Percentiles rank a stretch among this genome's conserved stretches.
These are phyloP conservation scores for Drosophila kuntzei DNA, from an alignment of 2,888 invertebrate genomes.

Conservation along the genomic window DNA sequence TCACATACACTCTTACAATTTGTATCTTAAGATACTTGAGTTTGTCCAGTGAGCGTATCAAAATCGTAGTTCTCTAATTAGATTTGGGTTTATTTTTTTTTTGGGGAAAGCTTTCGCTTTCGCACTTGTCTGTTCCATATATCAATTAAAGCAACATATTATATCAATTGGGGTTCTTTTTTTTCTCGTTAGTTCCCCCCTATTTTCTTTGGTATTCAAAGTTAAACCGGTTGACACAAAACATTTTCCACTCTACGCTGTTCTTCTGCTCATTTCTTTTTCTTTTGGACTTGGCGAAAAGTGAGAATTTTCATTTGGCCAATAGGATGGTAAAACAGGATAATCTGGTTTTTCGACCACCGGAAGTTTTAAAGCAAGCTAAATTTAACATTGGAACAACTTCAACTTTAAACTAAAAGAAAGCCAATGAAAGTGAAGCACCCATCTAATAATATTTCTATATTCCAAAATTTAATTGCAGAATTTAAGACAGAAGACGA, in stretches of 20 bases:
- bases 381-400: neutral
- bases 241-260: conserved; percentile 43
- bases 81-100: conserved; percentile 27
- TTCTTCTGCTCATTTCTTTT: conserved; percentile 42
- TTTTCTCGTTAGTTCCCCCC: neutral
- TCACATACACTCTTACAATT: conserved; percentile 52
- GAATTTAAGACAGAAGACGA: neutral
- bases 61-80: conserved; percentile 66
- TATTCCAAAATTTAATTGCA: conserved; percentile 1
- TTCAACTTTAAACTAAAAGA: conserved; percentile 10
- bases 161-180: conserved; percentile 3
- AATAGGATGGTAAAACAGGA: conserved; percentile 63
- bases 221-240: conserved; percentile 49
- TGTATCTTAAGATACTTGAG: conserved; percentile 41
- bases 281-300: conserved; percentile 60
- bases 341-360: conserved; percentile 66
- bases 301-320: conserved; percentile 76
- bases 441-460: conserved; percentile 3
- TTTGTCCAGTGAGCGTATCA: conserved; percentile 59
- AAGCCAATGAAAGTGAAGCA: conserved; percentile 26
- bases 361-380: conserved; percentile 42
- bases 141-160: conserved; percentile 6
- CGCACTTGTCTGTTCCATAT: conserved; percentile 35
- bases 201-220: conserved; percentile 8
- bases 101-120: conserved; percentile 69